Evolutionary conservation across 1,140 invertebrate species (phyloP).

Genomic region (Chionoecetes opilio): DNA sequence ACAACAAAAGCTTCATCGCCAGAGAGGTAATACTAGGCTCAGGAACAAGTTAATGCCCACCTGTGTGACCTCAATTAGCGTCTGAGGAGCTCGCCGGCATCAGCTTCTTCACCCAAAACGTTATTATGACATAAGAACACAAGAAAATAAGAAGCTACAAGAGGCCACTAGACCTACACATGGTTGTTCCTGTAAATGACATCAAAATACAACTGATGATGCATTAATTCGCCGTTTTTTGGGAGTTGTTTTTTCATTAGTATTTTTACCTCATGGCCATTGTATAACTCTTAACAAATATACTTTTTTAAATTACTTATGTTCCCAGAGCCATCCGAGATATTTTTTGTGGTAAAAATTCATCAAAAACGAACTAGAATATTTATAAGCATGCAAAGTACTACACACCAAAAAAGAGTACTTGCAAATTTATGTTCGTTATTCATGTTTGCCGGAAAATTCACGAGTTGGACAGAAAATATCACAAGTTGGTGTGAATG

Average conservation of each 20-base stretch:
- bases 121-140: no score
- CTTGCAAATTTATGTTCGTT: neutral
- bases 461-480: neutral
- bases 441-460: neutral
- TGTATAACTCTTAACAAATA: neutral
- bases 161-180: no score
- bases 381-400: neutral
- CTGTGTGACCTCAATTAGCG: slow-evolving; percentile 9
- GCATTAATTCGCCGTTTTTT: neutral
- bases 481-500: slow-evolving; percentile 8
- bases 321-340: neutral
- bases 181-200: no score
- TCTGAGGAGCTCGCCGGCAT: neutral
- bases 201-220: neutral
- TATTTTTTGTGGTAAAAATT: slow-evolving; percentile 18
- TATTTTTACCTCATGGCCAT: neutral
- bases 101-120: neutral
- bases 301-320: neutral
- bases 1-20: neutral
- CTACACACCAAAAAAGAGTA: neutral
- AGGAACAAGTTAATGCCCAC: slow-evolving; percentile 40
- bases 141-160: no score
- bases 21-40: neutral
- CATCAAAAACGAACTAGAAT: neutral
- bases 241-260: neutral